Evolutionary conservation across 2,888 invertebrate genomes (phyloP).

Genomic region (Pterostichus niger): DNA sequence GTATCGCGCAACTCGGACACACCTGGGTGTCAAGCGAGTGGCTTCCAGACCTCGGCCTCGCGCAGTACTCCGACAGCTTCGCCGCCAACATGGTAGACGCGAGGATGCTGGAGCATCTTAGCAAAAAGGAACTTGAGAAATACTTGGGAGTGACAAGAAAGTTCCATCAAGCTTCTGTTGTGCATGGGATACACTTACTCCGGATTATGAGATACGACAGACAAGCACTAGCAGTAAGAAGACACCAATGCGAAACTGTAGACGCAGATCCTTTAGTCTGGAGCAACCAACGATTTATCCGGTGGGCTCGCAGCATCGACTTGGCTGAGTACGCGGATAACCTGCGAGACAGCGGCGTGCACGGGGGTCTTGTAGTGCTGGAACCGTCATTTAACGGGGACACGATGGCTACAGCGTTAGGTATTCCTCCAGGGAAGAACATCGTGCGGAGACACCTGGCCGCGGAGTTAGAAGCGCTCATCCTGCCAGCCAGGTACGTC

Average conservation of each 20-base stretch:
- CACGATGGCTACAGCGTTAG: slow-evolving; percentile 95
- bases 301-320: slow-evolving; percentile 96
- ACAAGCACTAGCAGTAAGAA: slow-evolving; percentile 89
- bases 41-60: slow-evolving; percentile 93
- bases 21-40: slow-evolving; percentile 97
- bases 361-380: slow-evolving; percentile 95
- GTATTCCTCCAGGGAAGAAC: slow-evolving; percentile 94
- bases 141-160: slow-evolving; percentile 94
- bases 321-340: slow-evolving; percentile 96
- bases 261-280: slow-evolving; percentile 96
- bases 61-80: slow-evolving; percentile 93
- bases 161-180: slow-evolving; percentile 96
- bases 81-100: slow-evolving; percentile 95
- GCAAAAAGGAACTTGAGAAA: slow-evolving; percentile 96
- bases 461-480: slow-evolving; percentile 93
- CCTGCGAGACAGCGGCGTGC: slow-evolving; percentile 96
- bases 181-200: slow-evolving; percentile 95
- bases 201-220: slow-evolving; percentile 95
- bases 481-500: slow-evolving; percentile 95
- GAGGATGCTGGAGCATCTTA: slow-evolving; percentile 93
- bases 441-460: slow-evolving; percentile 95
- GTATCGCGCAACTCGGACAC: slow-evolving; percentile 92
- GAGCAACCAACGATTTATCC: slow-evolving; percentile 96
- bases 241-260: slow-evolving; percentile 92
- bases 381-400: slow-evolving; percentile 97